These are phyloP conservation scores for Steinernema feltiae DNA, from an alignment of 1,140 invertebrate genomes.

Conservation along the genomic window DNA sequence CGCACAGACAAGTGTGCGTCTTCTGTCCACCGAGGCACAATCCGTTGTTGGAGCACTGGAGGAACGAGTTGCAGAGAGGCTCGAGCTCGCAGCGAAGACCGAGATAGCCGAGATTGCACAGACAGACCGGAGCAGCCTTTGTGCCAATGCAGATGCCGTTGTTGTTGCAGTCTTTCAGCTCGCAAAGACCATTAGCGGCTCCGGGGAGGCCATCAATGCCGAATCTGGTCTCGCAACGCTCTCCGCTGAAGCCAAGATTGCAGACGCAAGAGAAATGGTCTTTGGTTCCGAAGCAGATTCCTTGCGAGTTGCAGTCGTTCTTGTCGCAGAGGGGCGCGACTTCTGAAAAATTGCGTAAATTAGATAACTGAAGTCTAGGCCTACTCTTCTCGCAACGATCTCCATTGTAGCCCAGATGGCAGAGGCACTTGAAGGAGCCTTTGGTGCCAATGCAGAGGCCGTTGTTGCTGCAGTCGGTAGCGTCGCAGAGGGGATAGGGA, in stretches of 20 bases:
- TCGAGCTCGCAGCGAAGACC: conserved; percentile 33
- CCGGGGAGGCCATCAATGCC: neutral
- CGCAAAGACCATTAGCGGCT: neutral
- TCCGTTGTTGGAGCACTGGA: conserved; percentile 35
- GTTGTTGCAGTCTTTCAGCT: conserved; percentile 33
- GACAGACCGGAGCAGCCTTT: conserved; percentile 28
- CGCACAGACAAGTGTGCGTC: conserved; percentile 32
- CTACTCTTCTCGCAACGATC: conserved; percentile 32
- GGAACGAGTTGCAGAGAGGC: conserved; percentile 29
- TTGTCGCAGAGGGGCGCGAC: conserved; percentile 24
- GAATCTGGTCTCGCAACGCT: neutral
- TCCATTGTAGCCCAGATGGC: conserved; percentile 35
- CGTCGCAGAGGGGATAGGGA: conserved; percentile 38
- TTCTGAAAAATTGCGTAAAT: conserved; percentile 9
- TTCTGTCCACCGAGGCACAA: conserved; percentile 35
- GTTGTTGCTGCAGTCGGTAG: conserved; percentile 38
- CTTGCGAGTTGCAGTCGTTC: conserved; percentile 30
- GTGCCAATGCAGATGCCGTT: conserved; percentile 37
- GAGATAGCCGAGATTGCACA: conserved; percentile 33
- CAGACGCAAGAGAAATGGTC: conserved; percentile 35
- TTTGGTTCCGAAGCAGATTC: conserved; percentile 36
- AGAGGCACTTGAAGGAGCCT: conserved; percentile 27
- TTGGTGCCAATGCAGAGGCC: conserved; percentile 41
- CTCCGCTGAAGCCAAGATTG: conserved; percentile 31
- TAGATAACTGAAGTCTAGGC: neutral